Evolutionary conservation across 2,888 invertebrate species (phyloP).

Genomic region (Drosophila prostipennis): DNA sequence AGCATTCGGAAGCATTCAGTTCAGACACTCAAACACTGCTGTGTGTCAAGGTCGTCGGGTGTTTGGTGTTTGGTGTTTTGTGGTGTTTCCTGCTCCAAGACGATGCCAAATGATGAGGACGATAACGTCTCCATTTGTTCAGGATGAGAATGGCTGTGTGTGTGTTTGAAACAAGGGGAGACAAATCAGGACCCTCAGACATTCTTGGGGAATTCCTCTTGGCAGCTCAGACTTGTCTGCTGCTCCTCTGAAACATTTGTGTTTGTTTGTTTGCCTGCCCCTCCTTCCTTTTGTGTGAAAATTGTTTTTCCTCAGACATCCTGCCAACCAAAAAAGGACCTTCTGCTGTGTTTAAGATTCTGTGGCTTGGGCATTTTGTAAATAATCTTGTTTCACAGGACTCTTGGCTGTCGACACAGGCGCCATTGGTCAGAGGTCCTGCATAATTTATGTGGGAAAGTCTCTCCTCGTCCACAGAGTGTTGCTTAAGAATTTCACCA

Average conservation of each 20-base stretch:
- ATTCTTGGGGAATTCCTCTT: slow-evolving; percentile 80
- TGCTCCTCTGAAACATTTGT: slow-evolving; percentile 40
- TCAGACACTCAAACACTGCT: slow-evolving; percentile 33
- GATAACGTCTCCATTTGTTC: slow-evolving; percentile 68
- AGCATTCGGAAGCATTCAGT: too few species aligned
- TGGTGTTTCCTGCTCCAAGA: slow-evolving; percentile 75
- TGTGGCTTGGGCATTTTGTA: slow-evolving; percentile 75
- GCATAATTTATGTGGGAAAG: slow-evolving; percentile 75
- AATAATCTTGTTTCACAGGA: slow-evolving; percentile 75
- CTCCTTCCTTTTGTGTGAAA: slow-evolving; percentile 59
- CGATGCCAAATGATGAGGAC: slow-evolving; percentile 65
- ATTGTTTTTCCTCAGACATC: slow-evolving; percentile 65
- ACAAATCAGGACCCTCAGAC: slow-evolving; percentile 55
- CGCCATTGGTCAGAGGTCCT: slow-evolving; percentile 58
- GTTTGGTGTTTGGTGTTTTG: slow-evolving; percentile 40
- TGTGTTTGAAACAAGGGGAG: slow-evolving; percentile 16
- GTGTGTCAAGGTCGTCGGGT: slow-evolving; percentile 72
- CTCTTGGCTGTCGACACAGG: slow-evolving; percentile 31
- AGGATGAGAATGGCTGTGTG: neutral
- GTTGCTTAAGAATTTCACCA: slow-evolving; percentile 68
- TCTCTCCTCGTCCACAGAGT: slow-evolving; percentile 45
- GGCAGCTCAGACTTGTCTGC: slow-evolving; percentile 75
- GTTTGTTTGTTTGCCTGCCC: slow-evolving; percentile 30
- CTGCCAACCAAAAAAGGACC: slow-evolving; percentile 3
- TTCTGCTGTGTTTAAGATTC: slow-evolving; percentile 69